Evolutionary conservation across 2,113 vertebrate species (phyloP).

Genomic region (Odocoileus virginianus): DNA sequence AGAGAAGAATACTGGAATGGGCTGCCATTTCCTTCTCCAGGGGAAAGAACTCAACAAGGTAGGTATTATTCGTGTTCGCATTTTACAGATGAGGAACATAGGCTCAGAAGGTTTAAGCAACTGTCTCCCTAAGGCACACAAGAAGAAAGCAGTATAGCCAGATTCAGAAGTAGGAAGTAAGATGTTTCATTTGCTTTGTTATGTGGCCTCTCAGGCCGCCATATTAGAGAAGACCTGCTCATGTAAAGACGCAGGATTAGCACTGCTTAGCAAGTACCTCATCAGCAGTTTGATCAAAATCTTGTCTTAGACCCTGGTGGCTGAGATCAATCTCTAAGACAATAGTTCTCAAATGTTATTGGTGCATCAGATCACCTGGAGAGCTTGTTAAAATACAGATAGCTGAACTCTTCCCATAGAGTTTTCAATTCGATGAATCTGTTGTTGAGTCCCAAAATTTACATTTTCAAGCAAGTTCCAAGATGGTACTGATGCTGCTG

Average conservation of each 20-base stretch:
- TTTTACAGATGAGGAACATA: background rate
- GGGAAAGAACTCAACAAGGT: background rate
- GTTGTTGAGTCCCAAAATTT: background rate
- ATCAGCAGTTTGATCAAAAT: background rate
- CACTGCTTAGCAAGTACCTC: background rate
- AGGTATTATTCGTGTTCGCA: background rate
- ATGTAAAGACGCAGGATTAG: background rate
- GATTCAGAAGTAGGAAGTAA: background rate
- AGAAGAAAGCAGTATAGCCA: background rate
- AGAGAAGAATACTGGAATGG: background rate
- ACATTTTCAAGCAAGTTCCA: background rate
- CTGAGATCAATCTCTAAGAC: background rate
- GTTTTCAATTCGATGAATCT: background rate
- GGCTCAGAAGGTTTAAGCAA: background rate
- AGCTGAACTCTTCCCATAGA: background rate
- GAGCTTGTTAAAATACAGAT: background rate
- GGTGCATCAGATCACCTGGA: background rate
- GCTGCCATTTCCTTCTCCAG: background rate
- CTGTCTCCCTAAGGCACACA: background rate
- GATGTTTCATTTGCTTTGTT: background rate
- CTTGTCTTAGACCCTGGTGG: background rate
- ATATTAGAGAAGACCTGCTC: background rate
- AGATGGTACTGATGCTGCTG: background rate
- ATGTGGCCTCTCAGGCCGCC: background rate
- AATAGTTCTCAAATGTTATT: background rate